Evolutionary conservation across 2,888 invertebrate genomes (phyloP), one percentile per base, ranked within the genome.

Genomic region (Adela reaumurella): DNA sequence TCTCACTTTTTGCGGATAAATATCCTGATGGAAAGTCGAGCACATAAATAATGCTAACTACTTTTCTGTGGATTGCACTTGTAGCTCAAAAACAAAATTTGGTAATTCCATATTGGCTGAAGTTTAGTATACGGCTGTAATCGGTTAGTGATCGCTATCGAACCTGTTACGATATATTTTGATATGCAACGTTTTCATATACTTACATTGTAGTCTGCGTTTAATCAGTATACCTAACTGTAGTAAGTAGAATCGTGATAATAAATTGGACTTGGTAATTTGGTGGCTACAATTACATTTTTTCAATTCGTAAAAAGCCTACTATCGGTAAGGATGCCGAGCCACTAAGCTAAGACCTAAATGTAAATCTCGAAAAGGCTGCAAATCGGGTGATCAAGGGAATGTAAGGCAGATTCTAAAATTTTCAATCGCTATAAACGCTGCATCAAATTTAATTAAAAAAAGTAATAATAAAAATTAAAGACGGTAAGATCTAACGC

Each of bases 81-180:
- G 45, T 19, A 45, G 45, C 47, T 50, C 46, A 47, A 47, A 47
- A 29, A 47, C 35, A 41, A 46, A 50, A 47, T 46, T 41, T 17
- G 24, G n/a, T 24, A 24, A 24, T 8, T 24, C 24, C 24, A 24
- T 42, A 70, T 76, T 77, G 76, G 76, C 77, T 77, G 74, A 78
- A 64, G 14, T 68, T 62, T 71, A 68, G 78, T 77, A 78, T 78
- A 78, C 78, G 78, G 74, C 78, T 77, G 76, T 72, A 62, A 72
- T 74, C 69, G 78, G 78, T 78, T 78, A 78, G 78, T 78, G 78
- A 78, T 67, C 62, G 64, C 70, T 71, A 73, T 70, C 63, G 65
- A 63, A 68, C 68, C 64, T 71, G 74, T 76, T 74, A 71, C 18
- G 72, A 74, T 74, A 77, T 77, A 77, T 78, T 78, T 78, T 78